Conservation (phyloP, 2,888 invertebrate genomes). For the Lasioglossum calceatum region DNA sequence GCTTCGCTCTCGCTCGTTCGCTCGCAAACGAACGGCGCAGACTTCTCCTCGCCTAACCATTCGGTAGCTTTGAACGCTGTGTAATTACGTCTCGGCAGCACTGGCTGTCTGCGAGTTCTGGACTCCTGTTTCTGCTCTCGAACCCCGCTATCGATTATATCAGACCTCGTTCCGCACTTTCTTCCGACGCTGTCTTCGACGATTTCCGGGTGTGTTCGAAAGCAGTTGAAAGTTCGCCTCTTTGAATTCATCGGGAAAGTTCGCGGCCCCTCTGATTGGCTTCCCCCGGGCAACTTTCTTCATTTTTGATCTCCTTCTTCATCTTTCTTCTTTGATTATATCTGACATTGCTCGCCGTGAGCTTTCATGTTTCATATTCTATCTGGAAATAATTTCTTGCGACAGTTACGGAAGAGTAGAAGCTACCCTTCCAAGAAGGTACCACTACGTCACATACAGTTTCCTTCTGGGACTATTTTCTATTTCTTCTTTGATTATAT, state of each 20-base stretch:
- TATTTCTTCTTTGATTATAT: neutral
- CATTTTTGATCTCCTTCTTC: neutral
- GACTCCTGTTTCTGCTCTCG: slow-evolving; percentile 51
- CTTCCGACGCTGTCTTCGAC: neutral
- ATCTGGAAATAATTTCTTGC: neutral
- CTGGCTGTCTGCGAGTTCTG: slow-evolving; percentile 40
- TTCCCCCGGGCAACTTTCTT: neutral
- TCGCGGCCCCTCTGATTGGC: neutral
- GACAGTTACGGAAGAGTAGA: neutral
- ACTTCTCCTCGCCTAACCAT: slow-evolving; percentile 63
- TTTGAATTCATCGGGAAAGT: neutral
- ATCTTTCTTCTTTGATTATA: neutral
- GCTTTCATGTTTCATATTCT: too few species aligned
- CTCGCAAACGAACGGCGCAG: slow-evolving; percentile 34
- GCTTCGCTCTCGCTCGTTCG: neutral
- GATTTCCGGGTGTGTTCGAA: neutral
- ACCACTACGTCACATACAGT: too few species aligned
- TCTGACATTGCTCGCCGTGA: neutral
- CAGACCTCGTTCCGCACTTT: slow-evolving; percentile 23
- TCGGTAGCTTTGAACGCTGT: slow-evolving; percentile 69
- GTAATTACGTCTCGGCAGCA: slow-evolving; percentile 60
- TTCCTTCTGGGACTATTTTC: too few species aligned
- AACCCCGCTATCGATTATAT: slow-evolving; percentile 41
- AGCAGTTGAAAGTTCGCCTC: slow-evolving; percentile 1
- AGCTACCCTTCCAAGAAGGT: too few species aligned